Conservation (phyloP, 2,888 invertebrate genomes). For the Amiota communis region DNA sequence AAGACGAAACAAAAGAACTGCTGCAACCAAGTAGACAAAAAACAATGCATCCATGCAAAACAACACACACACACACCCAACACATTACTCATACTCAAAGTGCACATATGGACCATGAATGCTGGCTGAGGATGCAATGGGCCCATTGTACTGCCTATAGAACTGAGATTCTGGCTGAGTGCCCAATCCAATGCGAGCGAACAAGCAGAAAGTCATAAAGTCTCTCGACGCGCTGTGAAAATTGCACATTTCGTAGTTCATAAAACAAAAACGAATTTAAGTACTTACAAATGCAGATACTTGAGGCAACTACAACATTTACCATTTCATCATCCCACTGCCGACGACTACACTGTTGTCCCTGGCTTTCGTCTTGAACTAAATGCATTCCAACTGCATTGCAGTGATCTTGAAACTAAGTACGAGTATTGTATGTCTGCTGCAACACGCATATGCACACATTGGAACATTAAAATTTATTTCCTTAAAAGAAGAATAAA, state of each 20-base stretch:
- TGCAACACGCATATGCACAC: not conserved
- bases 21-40: not conserved
- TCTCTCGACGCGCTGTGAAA: conserved; percentile 43
- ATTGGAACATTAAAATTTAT: conserved; percentile 9
- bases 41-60: not conserved
- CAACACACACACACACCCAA: too few relatives aligned
- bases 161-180: conserved; percentile 10
- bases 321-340: too few relatives aligned
- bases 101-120: conserved; percentile 19
- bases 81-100: not conserved
- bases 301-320: conserved; percentile 6
- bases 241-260: conserved; percentile 66
- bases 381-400: not conserved
- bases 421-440: conserved; percentile 29
- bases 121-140: not conserved
- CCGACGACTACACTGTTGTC: too few relatives aligned
- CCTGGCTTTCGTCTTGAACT: too few relatives aligned
- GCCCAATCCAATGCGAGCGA: conserved; percentile 33
- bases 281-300: conserved; percentile 15
- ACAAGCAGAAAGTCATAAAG: conserved; percentile 57
- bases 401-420: conserved; percentile 60
- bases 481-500: conserved; percentile 56
- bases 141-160: too few relatives aligned
- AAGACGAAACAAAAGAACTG: not conserved
- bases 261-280: conserved; percentile 46